Base-by-base conservation (phyloP, 2,888 invertebrate species). In the Lottia scabra region DNA sequence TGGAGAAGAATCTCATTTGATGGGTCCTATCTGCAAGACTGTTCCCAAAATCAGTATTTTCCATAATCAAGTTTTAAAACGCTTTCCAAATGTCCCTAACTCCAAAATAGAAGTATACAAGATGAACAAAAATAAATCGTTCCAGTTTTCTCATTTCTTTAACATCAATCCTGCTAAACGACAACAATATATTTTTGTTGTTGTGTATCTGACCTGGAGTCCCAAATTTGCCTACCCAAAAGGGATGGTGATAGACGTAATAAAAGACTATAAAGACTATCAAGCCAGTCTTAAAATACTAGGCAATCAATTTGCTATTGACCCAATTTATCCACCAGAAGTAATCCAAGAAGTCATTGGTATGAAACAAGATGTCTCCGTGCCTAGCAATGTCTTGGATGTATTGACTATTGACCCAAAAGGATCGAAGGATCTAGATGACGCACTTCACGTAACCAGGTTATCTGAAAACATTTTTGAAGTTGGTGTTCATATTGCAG, bases 21-120 rank as follows among this genome's bases (percentile, higher is more conserved):
- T 82, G 71, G 63, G 72, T 26, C 83, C 83, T 2, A 67, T 83
- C 19, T 82, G 81, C 63, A 81, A 80, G 73, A 82, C 82, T 5
- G 72, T 84, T 10, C 83, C 83, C 19, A 84, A 84, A 65, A 76
- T 84, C 2, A 64, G 27, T 16, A 27, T 27, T 64, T 23, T 67
- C 67, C 69, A 16, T 56, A 63, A 8, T 38, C 48, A 26, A 16
- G 46, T 30, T 12, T 63, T n/a, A 69, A 65, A 65, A n/a, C 19
- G 65, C 12, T 62, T 43, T 27, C 68, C 63, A 2, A 38, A 69
- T 23, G 19, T 45, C 23, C 46, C 63, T 15, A 75, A 70, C 63
- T 69, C 79, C 62, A 75, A 78, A 27, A 67, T 81, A 13, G 78
- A 82, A 48, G 67, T 76, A 3, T 81, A 81, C 70, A 75, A 78